These are phyloP conservation scores for Rhabdophis nuchalis DNA, from an alignment of 2,797 vertebrate species.

Conservation along the genomic window DNA sequence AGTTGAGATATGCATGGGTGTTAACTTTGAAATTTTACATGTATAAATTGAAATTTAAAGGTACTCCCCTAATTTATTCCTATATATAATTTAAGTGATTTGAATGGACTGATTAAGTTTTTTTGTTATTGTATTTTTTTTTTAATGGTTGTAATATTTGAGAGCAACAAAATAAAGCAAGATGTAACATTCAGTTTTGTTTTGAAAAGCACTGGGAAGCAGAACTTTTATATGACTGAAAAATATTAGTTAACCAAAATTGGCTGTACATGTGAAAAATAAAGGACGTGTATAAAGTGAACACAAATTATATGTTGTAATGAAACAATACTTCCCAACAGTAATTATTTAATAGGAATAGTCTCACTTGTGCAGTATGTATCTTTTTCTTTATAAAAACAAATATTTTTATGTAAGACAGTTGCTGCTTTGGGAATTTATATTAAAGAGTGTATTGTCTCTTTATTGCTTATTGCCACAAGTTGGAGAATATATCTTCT, in stretches of 20 bases:
- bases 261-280: constrained; percentile 26
- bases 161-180: constrained; percentile 51
- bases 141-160: constrained; percentile 40
- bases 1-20: neutral
- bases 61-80: neutral
- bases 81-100: neutral
- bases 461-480: neutral
- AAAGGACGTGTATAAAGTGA: constrained; percentile 21
- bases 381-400: neutral
- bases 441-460: neutral
- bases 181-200: constrained; percentile 51
- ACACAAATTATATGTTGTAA: constrained; percentile 2
- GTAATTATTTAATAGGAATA: neutral
- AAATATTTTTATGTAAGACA: neutral
- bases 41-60: neutral
- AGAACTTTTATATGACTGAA: constrained; percentile 57
- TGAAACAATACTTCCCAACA: neutral
- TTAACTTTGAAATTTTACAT: neutral
- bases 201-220: constrained; percentile 49
- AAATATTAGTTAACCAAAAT: constrained; percentile 46
- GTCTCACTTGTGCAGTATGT: neutral
- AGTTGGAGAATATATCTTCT: neutral
- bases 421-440: neutral
- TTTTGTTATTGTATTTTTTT: neutral
- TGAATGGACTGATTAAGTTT: neutral